Base-by-base conservation (phyloP, 2,113 vertebrate genomes). In the Eolophus roseicapilla region DNA sequence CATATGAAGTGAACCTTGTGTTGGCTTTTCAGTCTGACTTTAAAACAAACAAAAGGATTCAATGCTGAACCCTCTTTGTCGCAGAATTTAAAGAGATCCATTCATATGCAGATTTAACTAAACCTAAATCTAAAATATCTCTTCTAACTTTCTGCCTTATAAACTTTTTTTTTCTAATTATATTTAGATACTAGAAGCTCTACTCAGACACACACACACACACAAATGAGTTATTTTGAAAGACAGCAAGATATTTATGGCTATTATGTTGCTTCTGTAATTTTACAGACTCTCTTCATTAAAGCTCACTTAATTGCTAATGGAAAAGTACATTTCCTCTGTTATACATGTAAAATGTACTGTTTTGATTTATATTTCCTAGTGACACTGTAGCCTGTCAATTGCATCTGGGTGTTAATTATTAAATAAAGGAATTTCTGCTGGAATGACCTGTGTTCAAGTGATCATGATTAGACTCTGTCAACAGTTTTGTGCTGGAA, bases 401-500 rank as follows among this genome's bases (percentile, higher is more conserved):
- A 49, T 41, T 71, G 47, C 82, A 59, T 47, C 29, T 60, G 57
- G 53, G 5, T 10, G 13, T 57, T 83, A 88, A 65, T 57, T 39
- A 82, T 50, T 39, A 78, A 96, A 96, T 96, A 97, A 96, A 96
- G 27, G 9, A 47, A 86, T 88, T 82, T 92, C 60, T 95, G 76
- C 80, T 83, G 91, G 41, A n/a, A 92, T 73, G 8, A 62, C 80
- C 44, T 91, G 47, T 31, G 60, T 65, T 83, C 28, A 57, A 46
- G 47, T 84, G 41, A 80, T 52, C 17, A 31, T 65, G 35, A 76
- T 82, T 76, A 85, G 62, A 49, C 4, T 76, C 78, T 41, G 21
- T 16, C 9, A 88, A 76, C 9, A 44, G 31, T 60, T 91, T 79
- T 7, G 3, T 23, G 44, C 63, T 64, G 23, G 27, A 89, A 91